Conservation (phyloP, 2,113 vertebrate genomes). For the Rutilus rutilus region DNA sequence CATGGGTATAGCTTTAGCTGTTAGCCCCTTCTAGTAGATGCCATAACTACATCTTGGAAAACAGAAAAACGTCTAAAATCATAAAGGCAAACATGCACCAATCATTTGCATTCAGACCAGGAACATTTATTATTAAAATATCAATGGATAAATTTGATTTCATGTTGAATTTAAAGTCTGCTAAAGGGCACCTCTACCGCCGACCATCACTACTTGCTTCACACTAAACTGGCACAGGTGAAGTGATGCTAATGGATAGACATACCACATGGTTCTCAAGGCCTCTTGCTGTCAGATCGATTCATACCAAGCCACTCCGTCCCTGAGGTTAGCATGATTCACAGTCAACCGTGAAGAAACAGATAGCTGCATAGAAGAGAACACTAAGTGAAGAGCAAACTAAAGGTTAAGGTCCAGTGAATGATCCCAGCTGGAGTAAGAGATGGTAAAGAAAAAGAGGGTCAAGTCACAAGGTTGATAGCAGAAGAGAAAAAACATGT, state of each 20-base stretch:
- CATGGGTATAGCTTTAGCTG: not conserved
- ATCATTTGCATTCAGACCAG: not conserved
- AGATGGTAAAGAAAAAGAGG: not conserved
- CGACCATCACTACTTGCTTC: not conserved
- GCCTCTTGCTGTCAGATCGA: slow-evolving; percentile 19
- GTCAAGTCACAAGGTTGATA: not conserved
- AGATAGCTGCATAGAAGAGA: slow-evolving; percentile 16
- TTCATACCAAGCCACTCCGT: slow-evolving; percentile 9
- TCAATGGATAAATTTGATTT: not conserved
- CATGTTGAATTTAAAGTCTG: not conserved
- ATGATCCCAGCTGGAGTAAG: not conserved
- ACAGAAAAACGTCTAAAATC: not conserved
- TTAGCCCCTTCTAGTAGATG: not conserved
- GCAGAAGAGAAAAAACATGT: not conserved
- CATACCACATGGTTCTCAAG: not conserved
- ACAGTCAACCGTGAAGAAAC: slow-evolving; percentile 31
- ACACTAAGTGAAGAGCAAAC: slow-evolving; percentile 6
- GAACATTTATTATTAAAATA: not conserved
- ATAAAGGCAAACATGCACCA: not conserved
- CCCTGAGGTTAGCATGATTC: slow-evolving; percentile 22
- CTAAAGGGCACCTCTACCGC: not conserved
- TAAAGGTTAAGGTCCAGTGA: slow-evolving; percentile 14
- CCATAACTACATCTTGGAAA: not conserved
- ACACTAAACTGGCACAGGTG: not conserved
- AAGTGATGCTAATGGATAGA: slow-evolving; percentile 20